Percentiles rank a stretch among this genome's conserved stretches.
phyloP scores from a whole-genome alignment of 2,113 vertebrate species.

The Scophthalmus maximus region DNA sequence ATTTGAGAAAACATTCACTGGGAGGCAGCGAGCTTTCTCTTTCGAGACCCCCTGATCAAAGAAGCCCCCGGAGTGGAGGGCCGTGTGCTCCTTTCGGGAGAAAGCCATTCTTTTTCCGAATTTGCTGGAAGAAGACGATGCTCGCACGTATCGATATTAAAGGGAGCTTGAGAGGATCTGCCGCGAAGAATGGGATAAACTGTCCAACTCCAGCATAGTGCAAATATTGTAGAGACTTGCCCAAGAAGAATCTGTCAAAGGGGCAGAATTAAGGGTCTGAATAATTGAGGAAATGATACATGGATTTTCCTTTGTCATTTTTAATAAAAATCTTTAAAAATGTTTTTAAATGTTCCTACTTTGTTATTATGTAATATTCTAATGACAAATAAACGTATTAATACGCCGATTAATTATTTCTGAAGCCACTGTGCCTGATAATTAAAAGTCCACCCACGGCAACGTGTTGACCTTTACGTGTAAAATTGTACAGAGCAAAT shows the following conservation, averaged over 20 bases:
- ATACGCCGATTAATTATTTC: neutral
- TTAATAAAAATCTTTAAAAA: neutral
- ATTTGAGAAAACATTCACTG: constrained; percentile 47
- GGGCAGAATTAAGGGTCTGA: neutral
- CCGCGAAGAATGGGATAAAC: neutral
- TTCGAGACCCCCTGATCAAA: constrained; percentile 47
- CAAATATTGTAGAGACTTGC: neutral
- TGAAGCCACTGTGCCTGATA: neutral
- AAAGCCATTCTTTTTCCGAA: neutral
- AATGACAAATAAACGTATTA: too few species aligned
- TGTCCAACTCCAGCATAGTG: neutral
- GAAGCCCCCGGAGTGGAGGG: constrained; percentile 12
- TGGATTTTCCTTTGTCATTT: neutral
- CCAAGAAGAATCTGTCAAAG: neutral
- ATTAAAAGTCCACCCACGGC: neutral
- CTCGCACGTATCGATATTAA: neutral
- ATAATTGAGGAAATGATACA: neutral
- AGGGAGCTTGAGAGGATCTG: neutral
- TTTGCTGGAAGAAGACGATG: neutral
- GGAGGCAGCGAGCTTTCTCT: constrained; percentile 24
- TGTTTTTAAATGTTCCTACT: too few species aligned
- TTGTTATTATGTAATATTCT: too few species aligned
- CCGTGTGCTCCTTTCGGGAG: neutral
- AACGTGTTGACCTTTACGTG: neutral
- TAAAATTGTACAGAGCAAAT: neutral